Base-by-base conservation (phyloP, 2,888 invertebrate species). In the Caenorhabditis sp. region DNA sequence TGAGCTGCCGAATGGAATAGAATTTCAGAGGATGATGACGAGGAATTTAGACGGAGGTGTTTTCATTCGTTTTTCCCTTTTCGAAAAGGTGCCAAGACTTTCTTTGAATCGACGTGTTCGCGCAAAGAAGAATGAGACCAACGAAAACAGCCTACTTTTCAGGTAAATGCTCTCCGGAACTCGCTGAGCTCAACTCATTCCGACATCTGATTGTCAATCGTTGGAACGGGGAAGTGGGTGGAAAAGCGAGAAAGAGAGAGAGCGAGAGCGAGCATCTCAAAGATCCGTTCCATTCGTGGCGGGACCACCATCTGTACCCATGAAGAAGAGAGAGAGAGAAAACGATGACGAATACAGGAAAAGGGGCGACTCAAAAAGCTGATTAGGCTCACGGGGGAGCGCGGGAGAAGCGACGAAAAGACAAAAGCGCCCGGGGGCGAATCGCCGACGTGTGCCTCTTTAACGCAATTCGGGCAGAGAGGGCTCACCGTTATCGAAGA, bases 291-390 rank as follows among this genome's bases (percentile, higher is more conserved):
- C 45, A 45, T 20, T 45, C 45, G 45, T n/a, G n/a, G n/a, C n/a
- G n/a, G n/a, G n/a, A n/a, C n/a, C n/a, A n/a, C n/a, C n/a, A n/a
- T n/a, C n/a, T n/a, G n/a, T n/a, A n/a, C n/a, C n/a, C n/a, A n/a
- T 17, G 35, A 35, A 35, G 35, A 35, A 35, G 35, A n/a, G 48
- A 26, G 48, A 26, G n/a, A 26, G 26, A 26, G 26, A 48, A 15
- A 26, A 8, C 35, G 59, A 70, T 70, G 70, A 70, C 70, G 70
- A 70, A 70, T 70, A 59, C 59, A 59, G 70, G 59, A 53, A 52
- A 52, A n/a, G n/a, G n/a, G 24, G 43, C 48, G 17, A 30, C 59
- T 61, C 59, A 70, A 45, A 70, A 70, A 70, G 70, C 70, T 70
- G 59, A 70, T 70, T 70, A 70, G 39, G 35, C 24, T 46, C 46